Base-by-base conservation (phyloP, 2,113 vertebrate species). In the Poeciliopsis turrubarensis region DNA sequence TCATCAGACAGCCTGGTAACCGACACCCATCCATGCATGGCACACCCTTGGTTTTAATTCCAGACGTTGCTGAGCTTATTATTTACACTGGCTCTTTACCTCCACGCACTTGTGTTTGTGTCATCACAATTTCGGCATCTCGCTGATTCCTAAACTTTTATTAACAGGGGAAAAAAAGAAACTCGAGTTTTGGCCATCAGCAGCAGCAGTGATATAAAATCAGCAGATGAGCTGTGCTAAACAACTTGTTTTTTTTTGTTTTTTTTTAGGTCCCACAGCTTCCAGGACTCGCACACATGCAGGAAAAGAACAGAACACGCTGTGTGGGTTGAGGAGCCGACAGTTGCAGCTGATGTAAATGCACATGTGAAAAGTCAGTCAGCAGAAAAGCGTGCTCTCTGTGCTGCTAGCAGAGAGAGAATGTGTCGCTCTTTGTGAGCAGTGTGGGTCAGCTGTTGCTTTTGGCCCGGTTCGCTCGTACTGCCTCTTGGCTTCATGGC, bases 371-470 rank as follows among this genome's bases (percentile, higher is more conserved):
- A 82, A 79, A 75, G 71, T 27, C 47, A 65, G 72, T 62, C 60
- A 62, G 74, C 1, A 47, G 41, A 71, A 70, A 78, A 78, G 7
- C 30, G 22, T 14, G 68, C 72, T 63, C 51, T 64, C 67, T 25
- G 34, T 29, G 19, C 63, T 4, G 60, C 37, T 61, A 64, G 61
- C 60, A n/a, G 51, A 57, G 51, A 57, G 10, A 68, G 75, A 74
- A 79, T 81, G 75, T 73, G 79, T 39, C 11, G 12, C 8, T 75
- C 82, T 87, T 87, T 86, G 82, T 84, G 71, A 66, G 78, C 69
- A 75, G 72, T 67, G 80, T 67, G 73, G 88, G 81, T 89, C 88
- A 89, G 87, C 89, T 90, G 91, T 84, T 86, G 76, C 80, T 79
- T 70, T 89, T 89, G 88, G 86, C 84, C 68, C 25, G 26, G 51